phyloP scores from a whole-genome alignment of 1,140 invertebrate species.

The Potamilus streckersoni region DNA sequence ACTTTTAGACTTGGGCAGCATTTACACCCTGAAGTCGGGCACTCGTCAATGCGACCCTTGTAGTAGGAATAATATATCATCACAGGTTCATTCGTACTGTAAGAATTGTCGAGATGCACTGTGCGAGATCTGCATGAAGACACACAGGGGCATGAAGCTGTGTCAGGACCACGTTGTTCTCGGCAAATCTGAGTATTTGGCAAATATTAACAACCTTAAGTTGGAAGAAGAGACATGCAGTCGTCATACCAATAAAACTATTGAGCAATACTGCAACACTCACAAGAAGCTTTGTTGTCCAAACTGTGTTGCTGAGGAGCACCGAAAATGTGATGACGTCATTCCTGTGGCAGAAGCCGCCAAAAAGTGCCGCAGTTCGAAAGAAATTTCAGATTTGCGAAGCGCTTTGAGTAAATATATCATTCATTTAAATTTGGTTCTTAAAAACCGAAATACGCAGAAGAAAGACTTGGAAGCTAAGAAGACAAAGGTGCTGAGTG shows the following conservation, averaged over 20 bases:
- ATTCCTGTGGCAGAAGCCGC: constrained; percentile 20
- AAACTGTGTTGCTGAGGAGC: constrained; percentile 17
- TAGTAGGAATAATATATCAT: constrained; percentile 14
- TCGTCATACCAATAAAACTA: constrained; percentile 2
- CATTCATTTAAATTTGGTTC: constrained; percentile 11
- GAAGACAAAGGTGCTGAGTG: constrained; percentile 19
- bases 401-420: constrained; percentile 19
- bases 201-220: constrained; percentile 22
- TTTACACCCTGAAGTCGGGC: constrained; percentile 22
- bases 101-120: constrained; percentile 25
- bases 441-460: constrained; percentile 11
- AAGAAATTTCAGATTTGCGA: constrained; percentile 3
- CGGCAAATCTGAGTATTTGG: constrained; percentile 5
- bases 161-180: constrained; percentile 22
- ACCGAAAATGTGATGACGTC: constrained; percentile 15
- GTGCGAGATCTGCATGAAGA: constrained; percentile 20
- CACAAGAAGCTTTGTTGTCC: constrained; percentile 17
- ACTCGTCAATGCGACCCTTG: constrained; percentile 23
- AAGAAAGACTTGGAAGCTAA: constrained; percentile 25
- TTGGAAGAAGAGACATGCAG: constrained; percentile 26
- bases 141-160: constrained; percentile 20
- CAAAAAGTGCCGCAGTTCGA: constrained; percentile 2
- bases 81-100: constrained; percentile 21
- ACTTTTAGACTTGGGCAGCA: constrained; percentile 16
- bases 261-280: constrained; percentile 23